Evolutionary conservation across 2,797 vertebrate species (phyloP).

Genomic region (Lepilemur septentrionalis): DNA sequence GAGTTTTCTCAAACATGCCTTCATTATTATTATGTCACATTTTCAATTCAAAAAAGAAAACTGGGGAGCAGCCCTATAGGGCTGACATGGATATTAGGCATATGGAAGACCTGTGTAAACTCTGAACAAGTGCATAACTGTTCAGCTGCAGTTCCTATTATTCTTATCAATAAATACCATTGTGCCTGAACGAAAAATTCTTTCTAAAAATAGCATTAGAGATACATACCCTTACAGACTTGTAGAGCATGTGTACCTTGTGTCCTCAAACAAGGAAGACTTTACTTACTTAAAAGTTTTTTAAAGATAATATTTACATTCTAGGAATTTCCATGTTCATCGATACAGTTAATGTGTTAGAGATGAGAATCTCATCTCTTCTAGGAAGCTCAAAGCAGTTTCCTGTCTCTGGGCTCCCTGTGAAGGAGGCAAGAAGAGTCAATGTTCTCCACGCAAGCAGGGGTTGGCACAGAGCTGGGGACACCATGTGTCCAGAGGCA

Average conservation of each 20-base stretch:
- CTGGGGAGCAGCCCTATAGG: accelerated
- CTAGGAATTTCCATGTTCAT: neutral
- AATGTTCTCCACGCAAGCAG: accelerated
- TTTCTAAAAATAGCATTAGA: neutral
- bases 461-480: neutral
- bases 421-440: neutral
- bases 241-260: neutral
- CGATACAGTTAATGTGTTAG: neutral
- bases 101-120: neutral
- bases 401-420: accelerated
- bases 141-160: neutral
- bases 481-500: accelerated
- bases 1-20: neutral
- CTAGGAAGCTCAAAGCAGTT: neutral
- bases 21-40: neutral
- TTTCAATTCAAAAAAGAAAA: neutral
- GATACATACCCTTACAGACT: neutral
- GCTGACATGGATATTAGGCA: neutral
- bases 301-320: neutral
- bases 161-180: neutral
- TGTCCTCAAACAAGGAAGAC: neutral
- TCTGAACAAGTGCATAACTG: neutral
- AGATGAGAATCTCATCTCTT: neutral
- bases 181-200: neutral
- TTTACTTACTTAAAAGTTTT: neutral